These are phyloP conservation scores for Leucoptera coffeella DNA, from an alignment of 2,888 invertebrate genomes.

Conservation along the genomic window DNA sequence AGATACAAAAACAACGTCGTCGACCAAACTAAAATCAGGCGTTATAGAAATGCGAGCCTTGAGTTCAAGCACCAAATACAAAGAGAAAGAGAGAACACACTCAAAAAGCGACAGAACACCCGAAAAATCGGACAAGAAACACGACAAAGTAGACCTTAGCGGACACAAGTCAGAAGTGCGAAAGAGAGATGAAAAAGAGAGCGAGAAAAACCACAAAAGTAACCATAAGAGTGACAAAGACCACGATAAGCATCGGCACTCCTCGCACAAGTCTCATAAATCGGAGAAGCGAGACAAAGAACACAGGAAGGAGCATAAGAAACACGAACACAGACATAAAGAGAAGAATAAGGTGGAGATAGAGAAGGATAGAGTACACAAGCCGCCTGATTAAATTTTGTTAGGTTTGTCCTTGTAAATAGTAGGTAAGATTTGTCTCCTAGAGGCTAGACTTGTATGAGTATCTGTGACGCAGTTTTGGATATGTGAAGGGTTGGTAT, in stretches of 20 bases:
- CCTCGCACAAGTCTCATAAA: conserved; percentile 17
- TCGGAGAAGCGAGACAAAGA: conserved; percentile 17
- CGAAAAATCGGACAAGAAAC: conserved; percentile 10
- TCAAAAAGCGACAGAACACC: conserved; percentile 20
- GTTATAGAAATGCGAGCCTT: conserved; percentile 47
- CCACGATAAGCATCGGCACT: conserved; percentile 24
- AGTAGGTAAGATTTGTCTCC: too few species aligned
- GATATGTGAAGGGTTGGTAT: too few species aligned
- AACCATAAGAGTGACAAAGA: conserved; percentile 10
- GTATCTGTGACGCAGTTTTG: too few species aligned
- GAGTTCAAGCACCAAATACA: conserved; percentile 35
- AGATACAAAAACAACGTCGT: conserved; percentile 25
- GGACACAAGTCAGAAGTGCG: background rate
- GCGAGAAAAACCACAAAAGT: conserved; percentile 2
- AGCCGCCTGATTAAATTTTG: conserved; percentile 12
- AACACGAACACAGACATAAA: conserved; percentile 17
- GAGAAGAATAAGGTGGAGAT: conserved; percentile 9
- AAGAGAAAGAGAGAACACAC: conserved; percentile 12
- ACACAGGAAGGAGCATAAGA: conserved; percentile 22
- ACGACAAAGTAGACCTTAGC: too few species aligned
- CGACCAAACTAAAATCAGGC: conserved; percentile 31
- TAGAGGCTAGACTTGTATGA: too few species aligned
- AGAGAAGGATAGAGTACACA: conserved; percentile 6
- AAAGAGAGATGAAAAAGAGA: conserved; percentile 2
- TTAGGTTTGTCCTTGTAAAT: too few species aligned